Conservation (phyloP, 2,888 invertebrate species). For the Drosophila mimica region DNA sequence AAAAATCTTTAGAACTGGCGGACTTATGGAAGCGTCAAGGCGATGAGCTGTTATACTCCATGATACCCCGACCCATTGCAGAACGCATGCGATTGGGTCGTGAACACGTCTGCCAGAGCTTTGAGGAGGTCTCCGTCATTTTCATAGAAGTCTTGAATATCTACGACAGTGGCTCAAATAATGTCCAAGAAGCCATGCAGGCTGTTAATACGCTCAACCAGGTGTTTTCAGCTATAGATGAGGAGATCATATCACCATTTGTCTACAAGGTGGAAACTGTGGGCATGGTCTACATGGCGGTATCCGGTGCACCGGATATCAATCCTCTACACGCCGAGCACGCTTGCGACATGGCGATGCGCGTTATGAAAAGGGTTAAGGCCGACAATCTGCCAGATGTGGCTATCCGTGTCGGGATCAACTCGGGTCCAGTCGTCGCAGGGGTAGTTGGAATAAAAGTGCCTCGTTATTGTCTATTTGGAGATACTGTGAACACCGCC, state of each 20-base stretch:
- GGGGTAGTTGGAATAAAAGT: slow-evolving; percentile 94
- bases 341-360: slow-evolving; percentile 91
- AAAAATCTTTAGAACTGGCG: slow-evolving; percentile 90
- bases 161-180: slow-evolving; percentile 80
- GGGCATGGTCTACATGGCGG: slow-evolving; percentile 96
- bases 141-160: slow-evolving; percentile 84
- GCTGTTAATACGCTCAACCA: slow-evolving; percentile 94
- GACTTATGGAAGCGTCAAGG: slow-evolving; percentile 95
- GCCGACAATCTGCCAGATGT: slow-evolving; percentile 88
- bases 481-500: slow-evolving; percentile 96
- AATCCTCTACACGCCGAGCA: slow-evolving; percentile 90
- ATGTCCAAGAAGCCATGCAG: slow-evolving; percentile 88
- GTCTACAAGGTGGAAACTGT: slow-evolving; percentile 98
- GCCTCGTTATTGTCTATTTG: slow-evolving; percentile 95
- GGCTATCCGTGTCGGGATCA: slow-evolving; percentile 88
- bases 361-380: slow-evolving; percentile 89
- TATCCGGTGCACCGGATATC: slow-evolving; percentile 94
- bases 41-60: slow-evolving; percentile 94
- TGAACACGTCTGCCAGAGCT: slow-evolving; percentile 92
- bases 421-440: slow-evolving; percentile 94
- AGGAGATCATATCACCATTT: slow-evolving; percentile 92
- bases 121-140: slow-evolving; percentile 85
- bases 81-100: slow-evolving; percentile 91
- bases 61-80: slow-evolving; percentile 95
- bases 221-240: slow-evolving; percentile 93